Conservation (phyloP, 2,888 invertebrate genomes). For the Blera fallax region DNA sequence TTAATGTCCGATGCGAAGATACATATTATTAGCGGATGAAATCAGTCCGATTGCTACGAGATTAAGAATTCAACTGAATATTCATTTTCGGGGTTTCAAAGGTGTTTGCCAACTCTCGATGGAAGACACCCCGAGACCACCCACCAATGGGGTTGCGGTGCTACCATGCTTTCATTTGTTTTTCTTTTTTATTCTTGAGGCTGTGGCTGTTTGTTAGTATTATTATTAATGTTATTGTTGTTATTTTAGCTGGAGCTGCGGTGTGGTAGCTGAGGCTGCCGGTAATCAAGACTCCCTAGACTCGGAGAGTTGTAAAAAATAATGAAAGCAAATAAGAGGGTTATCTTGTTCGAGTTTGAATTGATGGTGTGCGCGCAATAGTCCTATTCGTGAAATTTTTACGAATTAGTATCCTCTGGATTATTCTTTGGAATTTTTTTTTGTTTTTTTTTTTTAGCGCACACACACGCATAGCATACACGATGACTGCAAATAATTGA, state of each 20-base stretch:
- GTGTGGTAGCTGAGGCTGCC: neutral
- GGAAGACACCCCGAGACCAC: constrained; percentile 14
- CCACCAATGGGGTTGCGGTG: constrained; percentile 11
- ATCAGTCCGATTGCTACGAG: constrained; percentile 56
- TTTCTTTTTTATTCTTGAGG: neutral
- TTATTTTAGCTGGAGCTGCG: neutral
- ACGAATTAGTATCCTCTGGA: neutral
- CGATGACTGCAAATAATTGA: constrained; percentile 32
- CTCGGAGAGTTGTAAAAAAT: constrained; percentile 12
- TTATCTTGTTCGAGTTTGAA: constrained; percentile 34
- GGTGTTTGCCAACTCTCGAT: constrained; percentile 14
- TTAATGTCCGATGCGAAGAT: neutral
- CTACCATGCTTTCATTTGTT: constrained; percentile 23
- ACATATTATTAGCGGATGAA: constrained; percentile 5
- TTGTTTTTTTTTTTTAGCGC: neutral
- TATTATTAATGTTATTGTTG: constrained; percentile 2
- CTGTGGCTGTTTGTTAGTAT: constrained; percentile 29
- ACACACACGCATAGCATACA: neutral
- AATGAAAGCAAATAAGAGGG: constrained; percentile 23
- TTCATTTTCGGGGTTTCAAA: constrained; percentile 23
- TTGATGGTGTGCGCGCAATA: neutral
- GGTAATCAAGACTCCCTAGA: constrained; percentile 11
- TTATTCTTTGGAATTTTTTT: neutral
- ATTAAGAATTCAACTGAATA: constrained; percentile 62
- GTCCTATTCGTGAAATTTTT: neutral